Evolutionary conservation across 2,113 vertebrate genomes (phyloP), one percentile per base, ranked within the genome.

Genomic region (Pyxicephalus adspersus): DNA sequence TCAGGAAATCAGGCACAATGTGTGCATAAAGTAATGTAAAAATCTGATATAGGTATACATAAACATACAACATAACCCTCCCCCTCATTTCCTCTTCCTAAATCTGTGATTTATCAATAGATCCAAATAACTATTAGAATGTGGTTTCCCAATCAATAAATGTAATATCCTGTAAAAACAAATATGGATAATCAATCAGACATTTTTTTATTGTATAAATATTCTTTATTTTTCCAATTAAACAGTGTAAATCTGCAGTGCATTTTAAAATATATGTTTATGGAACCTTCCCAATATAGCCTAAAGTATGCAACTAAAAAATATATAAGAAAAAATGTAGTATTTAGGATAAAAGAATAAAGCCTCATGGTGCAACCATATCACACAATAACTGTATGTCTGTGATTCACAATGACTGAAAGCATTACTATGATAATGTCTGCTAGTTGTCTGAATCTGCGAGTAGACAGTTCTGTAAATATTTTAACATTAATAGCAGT

Each of bases 381-480:
- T 82, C 61, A 75, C 34, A 75, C 28, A 58, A 81, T 61, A 81
- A 23, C n/a, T 38, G 45, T 63, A 73, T 8, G 22, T 54, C 55
- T 64, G 52, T 64, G 63, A 72, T 45, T 64, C 45, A 29, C 19
- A 54, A 8, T 29, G 52, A n/a, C 3, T 28, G 18, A 31, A 64
- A 63, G 25, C 22, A 76, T 64, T 31, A 45, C 11, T 45, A 45
- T 45, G 38, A 45, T 45, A 13, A 45, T 22, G 23, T 64, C 15
- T 26, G 11, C 61, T 19, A 20, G 26, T 29, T 17, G 38, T 13
- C 23, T 64, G 22, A n/a, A 77, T 50, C 31, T 23, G 45, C 29
- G 54, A 34, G 65, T n/a, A 64, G 64, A 68, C 19, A 23, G 51
- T 79, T 38, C n/a, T 38, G 26, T 67, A 68, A 79, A 60, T 76